These are phyloP conservation scores for Candidula unifasciata DNA, from an alignment of 2,888 invertebrate species.

Conservation along the genomic window DNA sequence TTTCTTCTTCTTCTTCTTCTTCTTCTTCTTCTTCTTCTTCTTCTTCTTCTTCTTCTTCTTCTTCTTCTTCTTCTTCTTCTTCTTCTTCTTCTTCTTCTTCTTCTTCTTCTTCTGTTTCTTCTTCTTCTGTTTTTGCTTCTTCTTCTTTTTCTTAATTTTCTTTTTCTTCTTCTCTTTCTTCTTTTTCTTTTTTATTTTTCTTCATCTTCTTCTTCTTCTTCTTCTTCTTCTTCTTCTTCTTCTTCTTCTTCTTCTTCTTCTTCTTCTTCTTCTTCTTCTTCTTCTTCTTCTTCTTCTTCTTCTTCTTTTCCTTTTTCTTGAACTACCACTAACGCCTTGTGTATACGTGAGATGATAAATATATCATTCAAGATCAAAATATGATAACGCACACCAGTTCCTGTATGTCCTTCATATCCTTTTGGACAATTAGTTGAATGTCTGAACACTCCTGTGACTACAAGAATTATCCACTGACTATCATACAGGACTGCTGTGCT, in stretches of 20 bases:
- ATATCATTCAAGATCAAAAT: too few relatives aligned
- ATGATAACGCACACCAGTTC: too few relatives aligned
- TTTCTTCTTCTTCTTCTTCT: background rate
- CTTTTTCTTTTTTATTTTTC: background rate
- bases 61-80: slow-evolving; percentile 13
- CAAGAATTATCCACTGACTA: too few relatives aligned
- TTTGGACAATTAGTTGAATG: too few relatives aligned
- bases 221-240: background rate
- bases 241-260: background rate
- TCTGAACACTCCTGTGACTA: too few relatives aligned
- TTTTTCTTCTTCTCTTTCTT: background rate
- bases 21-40: background rate
- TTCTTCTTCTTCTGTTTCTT: background rate
- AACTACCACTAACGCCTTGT: too few relatives aligned
- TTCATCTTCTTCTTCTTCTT: background rate
- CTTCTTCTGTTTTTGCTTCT: background rate
- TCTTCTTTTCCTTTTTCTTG: too few relatives aligned
- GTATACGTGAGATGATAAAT: too few relatives aligned
- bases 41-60: slow-evolving; percentile 27
- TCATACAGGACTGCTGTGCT: too few relatives aligned
- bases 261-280: too few relatives aligned
- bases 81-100: background rate
- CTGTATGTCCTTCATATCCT: too few relatives aligned
- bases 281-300: background rate
- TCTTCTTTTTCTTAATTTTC: background rate